A percentile compares a stretch with the other conserved stretches of the same genome.
These are phyloP conservation scores for Bubo bubo DNA, from an alignment of 2,113 vertebrate genomes.

Conservation along the genomic window DNA sequence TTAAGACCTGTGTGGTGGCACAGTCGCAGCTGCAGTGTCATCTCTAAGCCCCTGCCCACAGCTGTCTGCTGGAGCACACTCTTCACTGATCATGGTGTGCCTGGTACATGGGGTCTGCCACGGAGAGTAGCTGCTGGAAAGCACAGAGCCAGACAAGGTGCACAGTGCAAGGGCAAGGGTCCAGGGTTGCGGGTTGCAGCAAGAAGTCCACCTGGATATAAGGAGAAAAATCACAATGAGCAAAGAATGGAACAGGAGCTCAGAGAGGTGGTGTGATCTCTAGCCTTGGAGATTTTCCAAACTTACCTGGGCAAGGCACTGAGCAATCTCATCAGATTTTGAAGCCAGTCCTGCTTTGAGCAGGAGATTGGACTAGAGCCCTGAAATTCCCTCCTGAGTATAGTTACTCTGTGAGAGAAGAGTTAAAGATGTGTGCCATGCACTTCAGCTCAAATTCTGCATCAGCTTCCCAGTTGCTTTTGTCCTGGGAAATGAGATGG, in stretches of 20 bases:
- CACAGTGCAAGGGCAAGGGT: neutral
- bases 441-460: neutral
- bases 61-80: neutral
- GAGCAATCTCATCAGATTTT: neutral
- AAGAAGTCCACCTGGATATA: neutral
- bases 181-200: neutral
- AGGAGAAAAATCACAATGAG: neutral
- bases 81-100: neutral
- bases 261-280: neutral
- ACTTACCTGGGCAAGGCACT: neutral
- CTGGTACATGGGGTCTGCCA: neutral
- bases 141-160: neutral
- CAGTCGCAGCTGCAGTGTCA: neutral
- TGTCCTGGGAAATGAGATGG: neutral
- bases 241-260: neutral
- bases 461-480: neutral
- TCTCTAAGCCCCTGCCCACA: neutral
- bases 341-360: neutral
- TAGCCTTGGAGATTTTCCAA: neutral
- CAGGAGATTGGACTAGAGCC: neutral
- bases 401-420: neutral
- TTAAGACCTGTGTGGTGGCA: neutral
- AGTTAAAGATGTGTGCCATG: neutral
- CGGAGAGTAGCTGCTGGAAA: neutral
- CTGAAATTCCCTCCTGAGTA: neutral